Conservation (phyloP, 1,140 invertebrate species). For the Archivesica marissinica region DNA sequence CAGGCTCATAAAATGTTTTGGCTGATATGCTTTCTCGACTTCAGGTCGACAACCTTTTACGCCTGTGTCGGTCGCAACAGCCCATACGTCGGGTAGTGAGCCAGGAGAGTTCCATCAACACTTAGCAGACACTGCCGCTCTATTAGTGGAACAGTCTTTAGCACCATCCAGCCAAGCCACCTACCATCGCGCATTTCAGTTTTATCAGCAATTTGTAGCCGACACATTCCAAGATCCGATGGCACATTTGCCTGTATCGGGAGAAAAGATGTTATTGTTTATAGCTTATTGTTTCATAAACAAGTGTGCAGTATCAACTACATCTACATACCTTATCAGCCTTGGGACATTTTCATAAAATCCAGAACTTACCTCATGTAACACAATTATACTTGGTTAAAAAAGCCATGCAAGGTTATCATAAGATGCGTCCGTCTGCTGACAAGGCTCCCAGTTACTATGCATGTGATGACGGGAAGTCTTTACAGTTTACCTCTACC, state of each 20-base stretch:
- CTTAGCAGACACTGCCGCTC: not conserved
- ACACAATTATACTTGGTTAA: not conserved
- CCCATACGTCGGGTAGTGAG: slow-evolving; percentile 14
- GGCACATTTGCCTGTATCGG: not conserved
- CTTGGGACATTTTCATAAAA: not conserved
- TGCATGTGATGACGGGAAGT: too few species aligned
- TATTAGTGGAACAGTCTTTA: not conserved
- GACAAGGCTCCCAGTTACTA: too few species aligned
- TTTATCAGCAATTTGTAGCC: too few species aligned
- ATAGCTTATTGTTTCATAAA: slow-evolving; percentile 8
- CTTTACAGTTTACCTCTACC: too few species aligned
- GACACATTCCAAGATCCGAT: too few species aligned
- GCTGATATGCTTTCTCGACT: not conserved
- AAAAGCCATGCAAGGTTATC: not conserved
- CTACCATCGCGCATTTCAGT: too few species aligned
- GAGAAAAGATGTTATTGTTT: not conserved
- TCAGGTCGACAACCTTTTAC: too few species aligned
- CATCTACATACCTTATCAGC: slow-evolving; percentile 26
- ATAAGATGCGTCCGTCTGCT: not conserved
- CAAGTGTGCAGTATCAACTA: not conserved
- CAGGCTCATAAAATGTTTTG: not conserved
- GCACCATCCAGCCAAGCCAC: not conserved
- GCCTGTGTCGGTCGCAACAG: too few species aligned
- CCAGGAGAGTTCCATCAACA: not conserved
- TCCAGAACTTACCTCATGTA: not conserved